phyloP scores from a whole-genome alignment of 2,113 vertebrate genomes.

The Psittacus erithacus region DNA sequence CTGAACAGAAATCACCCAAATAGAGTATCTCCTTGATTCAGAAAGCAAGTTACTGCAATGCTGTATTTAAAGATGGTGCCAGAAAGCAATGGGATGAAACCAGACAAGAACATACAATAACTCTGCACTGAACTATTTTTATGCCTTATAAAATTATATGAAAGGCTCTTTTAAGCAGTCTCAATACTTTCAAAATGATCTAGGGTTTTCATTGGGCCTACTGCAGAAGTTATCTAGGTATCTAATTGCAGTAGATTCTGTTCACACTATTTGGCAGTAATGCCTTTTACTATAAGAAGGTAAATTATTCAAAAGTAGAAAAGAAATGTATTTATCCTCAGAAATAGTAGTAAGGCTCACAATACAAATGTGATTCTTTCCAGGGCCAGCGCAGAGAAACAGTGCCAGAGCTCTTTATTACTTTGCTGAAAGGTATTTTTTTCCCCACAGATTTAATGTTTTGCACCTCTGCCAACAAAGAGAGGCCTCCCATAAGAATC shows the following conservation, averaged over 20 bases:
- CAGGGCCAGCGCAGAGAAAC: neutral
- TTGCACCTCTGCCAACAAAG: neutral
- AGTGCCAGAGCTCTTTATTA: neutral
- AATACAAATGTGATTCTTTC: neutral
- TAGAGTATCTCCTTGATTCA: neutral
- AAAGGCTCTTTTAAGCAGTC: neutral
- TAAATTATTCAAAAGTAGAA: slow-evolving; percentile 26
- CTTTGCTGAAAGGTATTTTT: neutral
- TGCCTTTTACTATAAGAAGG: neutral
- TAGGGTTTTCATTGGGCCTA: neutral
- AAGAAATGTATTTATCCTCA: slow-evolving; percentile 9
- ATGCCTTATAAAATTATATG: neutral
- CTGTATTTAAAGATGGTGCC: neutral
- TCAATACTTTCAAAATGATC: neutral
- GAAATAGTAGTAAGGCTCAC: neutral
- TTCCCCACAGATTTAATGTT: neutral
- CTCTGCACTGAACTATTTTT: neutral
- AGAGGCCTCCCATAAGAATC: neutral
- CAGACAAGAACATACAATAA: neutral
- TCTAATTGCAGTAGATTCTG: slow-evolving; percentile 2
- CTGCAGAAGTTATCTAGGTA: neutral
- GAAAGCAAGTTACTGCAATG: neutral
- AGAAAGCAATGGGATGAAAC: neutral
- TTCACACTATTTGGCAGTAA: neutral
- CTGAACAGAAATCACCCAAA: neutral